phyloP scores from a whole-genome alignment of 2,113 vertebrate species.

The Mesocricetus auratus region DNA sequence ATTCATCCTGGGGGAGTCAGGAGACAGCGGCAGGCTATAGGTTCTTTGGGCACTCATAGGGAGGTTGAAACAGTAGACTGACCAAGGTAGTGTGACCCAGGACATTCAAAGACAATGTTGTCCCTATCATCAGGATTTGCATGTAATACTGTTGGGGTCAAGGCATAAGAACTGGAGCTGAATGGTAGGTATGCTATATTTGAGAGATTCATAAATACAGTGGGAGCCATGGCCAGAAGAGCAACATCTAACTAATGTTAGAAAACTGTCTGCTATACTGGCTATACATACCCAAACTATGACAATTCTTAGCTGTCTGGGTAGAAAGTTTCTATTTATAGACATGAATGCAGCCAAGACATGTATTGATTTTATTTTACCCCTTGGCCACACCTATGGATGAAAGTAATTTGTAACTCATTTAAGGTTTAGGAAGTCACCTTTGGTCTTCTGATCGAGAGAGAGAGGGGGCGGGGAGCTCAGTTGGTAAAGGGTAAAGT shows the following conservation, averaged over 20 bases:
- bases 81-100: background rate
- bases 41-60: fast-evolving
- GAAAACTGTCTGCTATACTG: background rate
- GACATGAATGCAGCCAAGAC: background rate
- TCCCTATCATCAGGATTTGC: background rate
- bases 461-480: background rate
- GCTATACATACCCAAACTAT: fast-evolving
- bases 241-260: fast-evolving
- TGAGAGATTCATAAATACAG: background rate
- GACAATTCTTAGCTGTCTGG: fast-evolving
- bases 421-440: background rate
- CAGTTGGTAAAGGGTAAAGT: background rate
- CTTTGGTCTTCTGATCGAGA: background rate
- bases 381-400: background rate
- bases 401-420: background rate
- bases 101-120: fast-evolving
- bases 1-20: too few relatives aligned
- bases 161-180: background rate
- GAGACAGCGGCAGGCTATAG: background rate
- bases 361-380: background rate
- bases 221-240: background rate
- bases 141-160: too few relatives aligned
- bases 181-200: too few relatives aligned
- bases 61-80: background rate
- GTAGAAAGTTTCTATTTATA: background rate